Percentiles rank a stretch among this genome's conserved stretches.
Evolutionary conservation across 1,140 invertebrate genomes (phyloP).

Genomic region (Sitophilus oryzae): DNA sequence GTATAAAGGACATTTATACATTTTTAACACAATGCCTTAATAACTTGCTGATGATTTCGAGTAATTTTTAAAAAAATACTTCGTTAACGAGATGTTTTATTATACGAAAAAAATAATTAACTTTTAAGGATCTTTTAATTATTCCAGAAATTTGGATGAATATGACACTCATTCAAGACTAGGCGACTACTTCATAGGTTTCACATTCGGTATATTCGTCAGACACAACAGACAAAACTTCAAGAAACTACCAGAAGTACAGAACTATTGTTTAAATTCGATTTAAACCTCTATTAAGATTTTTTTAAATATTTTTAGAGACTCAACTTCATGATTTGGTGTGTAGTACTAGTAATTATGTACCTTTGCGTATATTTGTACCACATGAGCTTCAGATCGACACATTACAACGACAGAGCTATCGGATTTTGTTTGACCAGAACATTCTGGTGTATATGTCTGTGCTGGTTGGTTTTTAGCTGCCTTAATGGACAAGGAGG

Average conservation of each 20-base stretch:
- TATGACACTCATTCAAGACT: constrained; percentile 7
- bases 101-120: too few species aligned
- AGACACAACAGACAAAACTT: neutral
- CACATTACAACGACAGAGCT: neutral
- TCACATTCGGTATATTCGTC: constrained; percentile 2
- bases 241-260: neutral
- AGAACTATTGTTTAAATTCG: too few species aligned
- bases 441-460: constrained; percentile 6
- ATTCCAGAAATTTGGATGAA: constrained; percentile 4
- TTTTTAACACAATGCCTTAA: neutral
- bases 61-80: neutral
- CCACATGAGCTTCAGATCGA: neutral
- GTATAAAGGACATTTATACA: neutral
- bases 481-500: constrained; percentile 9
- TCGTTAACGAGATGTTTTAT: too few species aligned
- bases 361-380: neutral
- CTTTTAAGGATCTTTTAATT: constrained; percentile 1
- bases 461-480: constrained; percentile 2
- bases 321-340: neutral
- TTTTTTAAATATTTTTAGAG: constrained; percentile 2
- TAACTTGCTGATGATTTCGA: neutral
- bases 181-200: constrained; percentile 8
- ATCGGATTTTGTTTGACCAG: constrained; percentile 1
- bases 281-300: too few species aligned
- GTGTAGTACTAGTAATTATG: neutral